Evolutionary conservation across 2,888 invertebrate genomes (phyloP).

Genomic region (Entomobrya proxima): DNA sequence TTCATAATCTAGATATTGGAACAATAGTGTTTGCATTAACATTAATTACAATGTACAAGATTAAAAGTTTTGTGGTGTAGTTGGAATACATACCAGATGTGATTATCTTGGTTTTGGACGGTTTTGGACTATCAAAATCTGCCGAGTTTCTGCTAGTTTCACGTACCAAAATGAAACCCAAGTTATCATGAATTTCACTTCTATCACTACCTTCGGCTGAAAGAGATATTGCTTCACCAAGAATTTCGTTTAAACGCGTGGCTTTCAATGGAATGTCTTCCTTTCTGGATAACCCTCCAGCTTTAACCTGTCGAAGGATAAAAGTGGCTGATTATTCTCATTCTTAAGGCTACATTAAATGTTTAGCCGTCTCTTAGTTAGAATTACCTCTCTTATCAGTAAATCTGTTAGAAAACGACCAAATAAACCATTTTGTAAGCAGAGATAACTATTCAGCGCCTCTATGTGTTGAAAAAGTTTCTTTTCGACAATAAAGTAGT

Average conservation of each 20-base stretch:
- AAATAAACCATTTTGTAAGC: constrained; percentile 74
- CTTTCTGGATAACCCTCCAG: constrained; percentile 14
- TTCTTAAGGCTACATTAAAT: not conserved
- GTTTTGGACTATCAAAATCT: constrained; percentile 44
- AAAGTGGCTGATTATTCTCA: not conserved
- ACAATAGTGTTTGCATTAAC: not conserved
- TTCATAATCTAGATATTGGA: constrained; percentile 41
- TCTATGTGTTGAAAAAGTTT: constrained; percentile 70
- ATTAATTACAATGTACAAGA: not conserved
- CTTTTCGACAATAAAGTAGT: constrained; percentile 73
- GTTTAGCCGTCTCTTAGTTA: not conserved
- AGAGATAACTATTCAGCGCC: constrained; percentile 70
- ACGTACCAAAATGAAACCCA: constrained; percentile 59
- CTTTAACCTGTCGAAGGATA: constrained; percentile 57
- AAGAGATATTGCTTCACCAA: constrained; percentile 67
- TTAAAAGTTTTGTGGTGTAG: not conserved
- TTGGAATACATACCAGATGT: constrained; percentile 48
- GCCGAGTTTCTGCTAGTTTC: constrained; percentile 44
- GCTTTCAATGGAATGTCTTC: constrained; percentile 62
- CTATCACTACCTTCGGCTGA: constrained; percentile 49
- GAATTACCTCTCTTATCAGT: constrained; percentile 69
- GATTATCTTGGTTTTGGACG: constrained; percentile 37
- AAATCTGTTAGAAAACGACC: constrained; percentile 65
- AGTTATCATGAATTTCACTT: constrained; percentile 52
- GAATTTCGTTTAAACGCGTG: constrained; percentile 61